Base-by-base conservation (phyloP, 64 coral and sea anemone species). In the Trachythela sp. region DNA sequence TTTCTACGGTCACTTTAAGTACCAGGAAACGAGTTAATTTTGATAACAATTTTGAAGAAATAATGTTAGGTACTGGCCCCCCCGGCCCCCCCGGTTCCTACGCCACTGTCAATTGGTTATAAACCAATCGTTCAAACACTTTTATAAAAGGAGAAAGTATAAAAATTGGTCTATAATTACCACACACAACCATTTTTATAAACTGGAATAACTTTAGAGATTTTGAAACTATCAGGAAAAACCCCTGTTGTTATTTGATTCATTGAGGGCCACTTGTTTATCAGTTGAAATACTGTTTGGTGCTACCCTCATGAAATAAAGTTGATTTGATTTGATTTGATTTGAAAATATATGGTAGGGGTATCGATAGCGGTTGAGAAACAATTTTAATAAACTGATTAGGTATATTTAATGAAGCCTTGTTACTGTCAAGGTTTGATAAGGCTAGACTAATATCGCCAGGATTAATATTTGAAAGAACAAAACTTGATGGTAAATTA, bases 341-440 rank as follows among this genome's bases (percentile, higher is more conserved):
- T n/a, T n/a, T n/a, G n/a, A 68, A 68, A 6, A 68, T 68, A 6
- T 5, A n/a, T 6, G 59, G 15, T 5, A 68, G 59, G 2, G 59
- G 59, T 68, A 68, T 68, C 30, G 59, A 68, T 68, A 68, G 18
- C 18, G 5, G 20, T 31, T 68, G 6, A 68, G 4, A 6, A 14
- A 68, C 59, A 68, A 31, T 22, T 68, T 68, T 68, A 6, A 68
- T 68, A 68, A 68, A 14, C 20, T 22, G 59, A 31, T 68, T 68
- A 68, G 59, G 59, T 68, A 68, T 68, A 68, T 68, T 31, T 68
- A 68, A 68, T 68, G 59, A 68, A n/a, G 20, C 59, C 30, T 68
- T 68, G 7, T 22, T n/a, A 7, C 4, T n/a, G 59, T 68, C 59
- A 68, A 68, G 59, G 2, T 68, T 68, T 68, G 30, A 68, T 68